Evolutionary conservation across 2,797 vertebrate species (phyloP).

Genomic region (Coccyzus lansbergi): DNA sequence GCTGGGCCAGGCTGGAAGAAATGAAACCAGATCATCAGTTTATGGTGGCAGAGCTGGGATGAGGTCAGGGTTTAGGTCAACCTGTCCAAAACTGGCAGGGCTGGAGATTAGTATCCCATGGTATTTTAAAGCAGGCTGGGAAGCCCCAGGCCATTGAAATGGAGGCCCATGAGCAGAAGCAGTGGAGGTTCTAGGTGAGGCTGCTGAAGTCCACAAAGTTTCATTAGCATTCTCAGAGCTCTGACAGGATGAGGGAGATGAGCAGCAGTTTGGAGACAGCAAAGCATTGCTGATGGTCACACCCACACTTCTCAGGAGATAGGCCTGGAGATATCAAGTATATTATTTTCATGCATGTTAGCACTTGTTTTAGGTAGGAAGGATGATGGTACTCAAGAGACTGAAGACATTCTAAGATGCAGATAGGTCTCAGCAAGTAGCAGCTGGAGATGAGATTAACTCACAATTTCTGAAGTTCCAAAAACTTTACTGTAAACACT

Average conservation of each 20-base stretch:
- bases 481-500: not conserved
- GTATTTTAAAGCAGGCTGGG: not conserved
- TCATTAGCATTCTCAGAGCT: not conserved
- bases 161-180: not conserved
- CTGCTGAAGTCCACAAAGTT: not conserved
- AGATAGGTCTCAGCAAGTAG: not conserved
- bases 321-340: not conserved
- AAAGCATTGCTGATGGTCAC: not conserved
- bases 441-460: not conserved
- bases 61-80: not conserved
- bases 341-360: not conserved
- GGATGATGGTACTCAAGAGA: not conserved
- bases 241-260: not conserved
- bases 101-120: not conserved
- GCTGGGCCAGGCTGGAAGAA: not conserved
- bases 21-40: not conserved
- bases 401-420: not conserved
- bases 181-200: not conserved
- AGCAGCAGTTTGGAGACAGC: not conserved
- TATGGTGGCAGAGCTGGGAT: not conserved
- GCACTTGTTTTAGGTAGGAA: not conserved
- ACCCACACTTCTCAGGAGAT: not conserved
- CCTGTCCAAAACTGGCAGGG: fast-evolving
- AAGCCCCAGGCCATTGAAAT: not conserved
- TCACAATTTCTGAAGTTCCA: not conserved